Conservation (phyloP, 2,888 invertebrate species). For the Mycalesis mineus region DNA sequence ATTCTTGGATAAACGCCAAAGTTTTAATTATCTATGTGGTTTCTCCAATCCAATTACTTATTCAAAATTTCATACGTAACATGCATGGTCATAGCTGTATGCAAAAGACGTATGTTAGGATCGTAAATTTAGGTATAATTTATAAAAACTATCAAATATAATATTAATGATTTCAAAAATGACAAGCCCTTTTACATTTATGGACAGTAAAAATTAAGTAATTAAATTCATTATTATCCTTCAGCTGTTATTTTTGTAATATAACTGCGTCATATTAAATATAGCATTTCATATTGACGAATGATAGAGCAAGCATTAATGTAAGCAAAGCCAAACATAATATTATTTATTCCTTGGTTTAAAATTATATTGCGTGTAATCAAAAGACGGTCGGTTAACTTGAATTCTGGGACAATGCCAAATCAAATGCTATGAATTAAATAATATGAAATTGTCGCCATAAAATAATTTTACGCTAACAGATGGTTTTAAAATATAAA, state of each 20-base stretch:
- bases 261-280: neutral
- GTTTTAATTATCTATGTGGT: neutral
- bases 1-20: neutral
- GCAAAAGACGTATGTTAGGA: no score
- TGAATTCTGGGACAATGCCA: slow-evolving; percentile 23
- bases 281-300: neutral
- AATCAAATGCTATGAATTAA: slow-evolving; percentile 12
- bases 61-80: no score
- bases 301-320: neutral
- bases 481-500: neutral
- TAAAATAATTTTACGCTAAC: neutral
- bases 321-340: slow-evolving; percentile 12
- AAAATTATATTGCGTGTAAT: slow-evolving; percentile 11
- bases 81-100: no score
- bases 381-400: slow-evolving; percentile 14
- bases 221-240: no score
- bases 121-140: no score
- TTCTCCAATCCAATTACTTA: no score
- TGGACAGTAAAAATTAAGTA: no score
- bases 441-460: neutral
- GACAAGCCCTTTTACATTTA: no score
- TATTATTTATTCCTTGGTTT: slow-evolving; percentile 17
- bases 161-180: no score
- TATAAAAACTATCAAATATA: no score
- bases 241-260: no score